Percentiles rank a stretch among this genome's conserved stretches.
Evolutionary conservation across 2,797 vertebrate species (phyloP).

Genomic region (Eospalax fontanierii): DNA sequence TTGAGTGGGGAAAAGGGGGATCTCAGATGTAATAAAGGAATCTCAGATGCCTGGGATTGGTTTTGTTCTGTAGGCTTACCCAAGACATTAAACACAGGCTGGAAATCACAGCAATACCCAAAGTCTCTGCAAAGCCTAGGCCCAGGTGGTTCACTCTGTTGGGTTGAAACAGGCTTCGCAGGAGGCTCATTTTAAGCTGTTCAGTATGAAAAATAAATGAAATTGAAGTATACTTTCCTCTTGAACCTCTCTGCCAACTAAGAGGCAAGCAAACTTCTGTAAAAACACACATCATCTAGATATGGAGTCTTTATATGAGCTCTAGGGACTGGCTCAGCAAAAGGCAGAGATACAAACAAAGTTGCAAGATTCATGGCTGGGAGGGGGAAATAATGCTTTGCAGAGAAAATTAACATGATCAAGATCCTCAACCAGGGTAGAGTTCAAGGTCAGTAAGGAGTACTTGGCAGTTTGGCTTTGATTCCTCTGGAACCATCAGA

Average conservation of each 20-base stretch:
- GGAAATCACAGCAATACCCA: not conserved
- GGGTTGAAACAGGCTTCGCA: not conserved
- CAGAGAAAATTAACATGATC: not conserved
- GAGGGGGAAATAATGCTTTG: not conserved
- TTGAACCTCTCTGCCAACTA: not conserved
- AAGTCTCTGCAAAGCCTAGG: not conserved
- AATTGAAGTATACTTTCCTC: not conserved
- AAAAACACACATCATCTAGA: not conserved
- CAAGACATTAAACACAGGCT: not conserved
- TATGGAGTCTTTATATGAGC: not conserved
- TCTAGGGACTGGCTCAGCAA: not conserved
- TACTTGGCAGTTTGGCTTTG: not conserved
- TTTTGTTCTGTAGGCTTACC: not conserved
- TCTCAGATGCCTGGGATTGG: not conserved
- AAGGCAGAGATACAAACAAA: not conserved
- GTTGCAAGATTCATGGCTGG: not conserved
- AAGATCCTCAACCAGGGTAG: not conserved
- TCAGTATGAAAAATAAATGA: conserved; percentile 22
- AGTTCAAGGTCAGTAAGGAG: not conserved
- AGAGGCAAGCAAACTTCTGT: not conserved
- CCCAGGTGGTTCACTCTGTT: not conserved
- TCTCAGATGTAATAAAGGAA: not conserved
- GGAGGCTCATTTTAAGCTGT: not conserved
- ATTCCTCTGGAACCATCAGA: not conserved
- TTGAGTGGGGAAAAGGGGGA: not conserved